Conservation (phyloP, 2,888 invertebrate species). For the Nowickia ferox region DNA sequence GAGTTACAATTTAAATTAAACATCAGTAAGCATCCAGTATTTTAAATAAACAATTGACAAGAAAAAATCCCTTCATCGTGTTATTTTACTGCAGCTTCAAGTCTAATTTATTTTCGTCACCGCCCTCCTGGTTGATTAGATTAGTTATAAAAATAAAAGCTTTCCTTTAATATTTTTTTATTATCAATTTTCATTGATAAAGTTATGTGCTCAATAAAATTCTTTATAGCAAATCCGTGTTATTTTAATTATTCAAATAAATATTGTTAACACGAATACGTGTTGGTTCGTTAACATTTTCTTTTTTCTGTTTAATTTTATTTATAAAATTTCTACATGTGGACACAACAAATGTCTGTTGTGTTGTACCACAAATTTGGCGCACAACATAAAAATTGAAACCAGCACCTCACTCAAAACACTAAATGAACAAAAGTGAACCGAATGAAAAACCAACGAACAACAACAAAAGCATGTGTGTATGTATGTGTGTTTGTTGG, state of each 20-base stretch:
- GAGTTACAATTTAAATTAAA: not conserved
- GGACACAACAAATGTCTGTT: constrained; percentile 57
- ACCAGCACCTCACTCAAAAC: constrained; percentile 44
- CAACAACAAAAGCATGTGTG: constrained; percentile 25
- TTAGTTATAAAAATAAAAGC: not conserved
- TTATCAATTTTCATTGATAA: not conserved
- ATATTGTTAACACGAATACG: not conserved
- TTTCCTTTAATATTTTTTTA: not conserved
- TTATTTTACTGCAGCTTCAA: not conserved
- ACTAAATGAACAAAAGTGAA: constrained; percentile 52
- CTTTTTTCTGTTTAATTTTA: constrained; percentile 21
- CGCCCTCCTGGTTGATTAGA: not conserved
- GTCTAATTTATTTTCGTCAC: not conserved
- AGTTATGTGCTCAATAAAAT: not conserved
- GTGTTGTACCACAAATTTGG: constrained; percentile 68
- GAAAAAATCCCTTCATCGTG: too few relatives aligned
- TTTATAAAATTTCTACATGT: constrained; percentile 24
- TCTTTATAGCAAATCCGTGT: constrained; percentile 6
- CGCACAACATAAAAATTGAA: constrained; percentile 63
- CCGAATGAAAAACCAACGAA: constrained; percentile 55
- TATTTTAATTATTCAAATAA: constrained; percentile 39
- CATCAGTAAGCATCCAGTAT: too few relatives aligned
- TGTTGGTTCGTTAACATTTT: not conserved
- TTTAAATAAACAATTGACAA: too few relatives aligned
- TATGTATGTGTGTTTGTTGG: constrained; percentile 15